Evolutionary conservation across 2,797 vertebrate genomes (phyloP).

Genomic region (Sarcoramphus papa): DNA sequence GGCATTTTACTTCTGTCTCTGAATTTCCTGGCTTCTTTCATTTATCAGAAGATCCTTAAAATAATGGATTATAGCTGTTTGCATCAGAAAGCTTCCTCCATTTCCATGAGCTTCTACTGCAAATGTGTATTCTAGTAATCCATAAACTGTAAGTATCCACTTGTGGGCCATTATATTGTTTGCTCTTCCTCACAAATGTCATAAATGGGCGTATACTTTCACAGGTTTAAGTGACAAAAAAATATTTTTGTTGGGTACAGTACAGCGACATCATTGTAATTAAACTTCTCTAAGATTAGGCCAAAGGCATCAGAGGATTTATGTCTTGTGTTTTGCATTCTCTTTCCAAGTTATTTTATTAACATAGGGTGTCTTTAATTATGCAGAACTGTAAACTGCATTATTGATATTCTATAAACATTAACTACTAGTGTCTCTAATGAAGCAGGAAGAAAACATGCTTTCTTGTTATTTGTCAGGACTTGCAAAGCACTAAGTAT

Average conservation of each 20-base stretch:
- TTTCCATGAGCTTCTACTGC: conserved; percentile 49
- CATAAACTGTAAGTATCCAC: conserved; percentile 49
- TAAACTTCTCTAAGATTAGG: conserved; percentile 71
- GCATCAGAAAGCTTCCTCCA: not conserved
- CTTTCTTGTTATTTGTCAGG: conserved; percentile 53
- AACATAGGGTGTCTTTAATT: conserved; percentile 74
- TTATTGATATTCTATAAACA: conserved; percentile 77
- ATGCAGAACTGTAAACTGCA: conserved; percentile 73
- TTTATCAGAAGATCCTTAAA: conserved; percentile 36
- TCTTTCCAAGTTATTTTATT: conserved; percentile 73
- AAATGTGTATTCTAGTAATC: conserved; percentile 40
- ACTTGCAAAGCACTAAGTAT: conserved; percentile 36
- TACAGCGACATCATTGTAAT: conserved; percentile 58
- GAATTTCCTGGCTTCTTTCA: not conserved
- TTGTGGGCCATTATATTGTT: conserved; percentile 57
- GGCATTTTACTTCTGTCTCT: not conserved
- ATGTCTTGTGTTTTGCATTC: conserved; percentile 40
- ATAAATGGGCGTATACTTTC: conserved; percentile 48
- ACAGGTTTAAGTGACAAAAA: conserved; percentile 64
- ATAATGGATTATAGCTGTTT: conserved; percentile 18
- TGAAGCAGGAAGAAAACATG: conserved; percentile 66
- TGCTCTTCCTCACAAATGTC: conserved; percentile 63
- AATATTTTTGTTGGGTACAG: conserved; percentile 49
- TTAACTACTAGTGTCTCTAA: conserved; percentile 71
- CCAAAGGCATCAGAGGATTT: conserved; percentile 66